These are phyloP conservation scores for Martes martes DNA, from an alignment of 2,113 vertebrate genomes.

Conservation along the genomic window DNA sequence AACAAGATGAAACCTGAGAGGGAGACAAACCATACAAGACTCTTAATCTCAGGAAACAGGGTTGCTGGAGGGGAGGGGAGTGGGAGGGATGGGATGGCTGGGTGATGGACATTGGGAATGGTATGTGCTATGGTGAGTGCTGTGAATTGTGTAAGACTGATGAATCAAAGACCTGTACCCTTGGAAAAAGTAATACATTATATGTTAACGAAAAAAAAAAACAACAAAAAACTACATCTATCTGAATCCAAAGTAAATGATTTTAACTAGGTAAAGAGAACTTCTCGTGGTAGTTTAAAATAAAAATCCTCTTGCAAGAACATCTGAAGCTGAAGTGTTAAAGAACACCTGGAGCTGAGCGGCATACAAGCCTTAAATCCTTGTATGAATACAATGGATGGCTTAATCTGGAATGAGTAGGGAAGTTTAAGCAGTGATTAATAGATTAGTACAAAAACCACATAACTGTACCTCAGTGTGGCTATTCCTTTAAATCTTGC, in stretches of 20 bases:
- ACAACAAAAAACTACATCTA: background rate
- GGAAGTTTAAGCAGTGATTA: background rate
- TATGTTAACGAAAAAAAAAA: no score
- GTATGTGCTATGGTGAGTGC: no score
- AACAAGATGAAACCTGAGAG: no score
- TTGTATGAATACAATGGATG: background rate
- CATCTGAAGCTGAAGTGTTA: background rate
- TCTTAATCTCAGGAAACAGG: no score
- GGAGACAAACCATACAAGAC: no score
- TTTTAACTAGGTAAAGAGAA: background rate
- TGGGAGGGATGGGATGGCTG: no score
- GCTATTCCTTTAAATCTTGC: background rate
- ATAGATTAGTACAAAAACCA: slow-evolving; percentile 3
- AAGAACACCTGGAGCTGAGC: background rate
- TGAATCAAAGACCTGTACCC: no score
- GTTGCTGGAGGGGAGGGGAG: no score
- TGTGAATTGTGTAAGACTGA: no score
- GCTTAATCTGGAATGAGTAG: background rate
- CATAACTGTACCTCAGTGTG: background rate
- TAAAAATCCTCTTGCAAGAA: background rate
- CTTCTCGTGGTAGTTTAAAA: background rate
- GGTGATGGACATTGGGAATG: no score
- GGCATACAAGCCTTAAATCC: background rate
- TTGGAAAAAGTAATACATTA: no score
- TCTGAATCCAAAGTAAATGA: background rate